These are phyloP conservation scores for Drosophila mojavensis DNA, from an alignment of 1,140 invertebrate species.

Conservation along the genomic window DNA sequence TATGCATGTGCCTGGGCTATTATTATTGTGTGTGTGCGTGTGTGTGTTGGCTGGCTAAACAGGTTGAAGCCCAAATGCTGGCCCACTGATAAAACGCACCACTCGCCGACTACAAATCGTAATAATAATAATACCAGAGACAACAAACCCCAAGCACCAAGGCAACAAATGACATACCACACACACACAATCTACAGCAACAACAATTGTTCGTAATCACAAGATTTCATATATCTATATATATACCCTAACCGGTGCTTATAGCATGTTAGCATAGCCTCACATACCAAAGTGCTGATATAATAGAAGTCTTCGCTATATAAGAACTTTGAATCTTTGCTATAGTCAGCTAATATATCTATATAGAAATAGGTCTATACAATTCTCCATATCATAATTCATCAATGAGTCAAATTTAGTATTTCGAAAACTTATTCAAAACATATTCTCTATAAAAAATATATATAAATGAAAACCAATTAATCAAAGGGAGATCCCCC, in stretches of 20 bases:
- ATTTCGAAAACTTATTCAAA: too few relatives aligned
- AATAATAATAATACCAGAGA: slow-evolving; percentile 41
- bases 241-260: neutral
- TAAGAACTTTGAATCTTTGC: too few relatives aligned
- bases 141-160: slow-evolving; percentile 21
- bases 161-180: slow-evolving; percentile 19
- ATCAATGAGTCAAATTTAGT: too few relatives aligned
- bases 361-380: too few relatives aligned
- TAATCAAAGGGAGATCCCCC: too few relatives aligned
- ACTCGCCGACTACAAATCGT: slow-evolving; percentile 19
- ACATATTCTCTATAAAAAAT: too few relatives aligned
- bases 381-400: too few relatives aligned
- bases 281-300: too few relatives aligned
- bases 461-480: too few relatives aligned
- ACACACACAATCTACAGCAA: slow-evolving; percentile 18
- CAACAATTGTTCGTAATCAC: slow-evolving; percentile 16
- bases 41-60: slow-evolving; percentile 15
- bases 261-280: too few relatives aligned
- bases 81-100: slow-evolving; percentile 23
- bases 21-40: slow-evolving; percentile 22
- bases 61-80: slow-evolving; percentile 1
- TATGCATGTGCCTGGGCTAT: slow-evolving; percentile 30
- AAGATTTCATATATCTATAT: neutral
- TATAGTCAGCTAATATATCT: too few relatives aligned
- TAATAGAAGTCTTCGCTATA: too few relatives aligned